phyloP scores from a whole-genome alignment of 2,888 invertebrate species.

The Hydriomena furcata region DNA sequence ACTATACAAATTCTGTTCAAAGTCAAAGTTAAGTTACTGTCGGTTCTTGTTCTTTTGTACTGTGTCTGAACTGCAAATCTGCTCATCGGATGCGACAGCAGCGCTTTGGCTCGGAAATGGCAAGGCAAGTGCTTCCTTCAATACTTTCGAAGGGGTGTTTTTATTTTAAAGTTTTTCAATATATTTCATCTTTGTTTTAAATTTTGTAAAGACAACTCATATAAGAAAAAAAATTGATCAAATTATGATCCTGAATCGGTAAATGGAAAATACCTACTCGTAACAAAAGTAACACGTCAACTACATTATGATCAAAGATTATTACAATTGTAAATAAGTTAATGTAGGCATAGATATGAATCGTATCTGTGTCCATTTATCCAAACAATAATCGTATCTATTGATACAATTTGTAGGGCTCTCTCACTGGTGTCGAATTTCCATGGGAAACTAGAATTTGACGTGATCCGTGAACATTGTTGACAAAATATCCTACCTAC shows the following conservation, averaged over 20 bases:
- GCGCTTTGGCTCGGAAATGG: constrained; percentile 59
- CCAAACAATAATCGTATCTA: constrained; percentile 24
- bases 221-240: too few species aligned
- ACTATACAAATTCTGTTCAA: too few species aligned
- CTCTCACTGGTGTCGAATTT: constrained; percentile 61
- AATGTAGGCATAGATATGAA: not conserved
- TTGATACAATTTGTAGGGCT: constrained; percentile 44
- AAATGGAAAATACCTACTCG: too few species aligned
- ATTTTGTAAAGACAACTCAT: too few species aligned
- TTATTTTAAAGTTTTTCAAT: too few species aligned
- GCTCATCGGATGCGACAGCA: constrained; percentile 69
- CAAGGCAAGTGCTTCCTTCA: constrained; percentile 48
- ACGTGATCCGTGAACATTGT: constrained; percentile 31
- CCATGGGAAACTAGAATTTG: constrained; percentile 68
- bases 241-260: too few species aligned
- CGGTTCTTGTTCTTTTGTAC: not conserved
- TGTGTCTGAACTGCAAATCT: constrained; percentile 51
- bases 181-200: too few species aligned
- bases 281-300: too few species aligned
- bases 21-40: constrained; percentile 9
- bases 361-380: constrained; percentile 16
- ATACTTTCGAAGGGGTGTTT: constrained; percentile 23
- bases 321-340: too few species aligned
- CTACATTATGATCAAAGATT: too few species aligned
- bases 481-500: too few species aligned